phyloP scores from a whole-genome alignment of 2,888 invertebrate genomes.

The Scrobipalpa atriplicella region DNA sequence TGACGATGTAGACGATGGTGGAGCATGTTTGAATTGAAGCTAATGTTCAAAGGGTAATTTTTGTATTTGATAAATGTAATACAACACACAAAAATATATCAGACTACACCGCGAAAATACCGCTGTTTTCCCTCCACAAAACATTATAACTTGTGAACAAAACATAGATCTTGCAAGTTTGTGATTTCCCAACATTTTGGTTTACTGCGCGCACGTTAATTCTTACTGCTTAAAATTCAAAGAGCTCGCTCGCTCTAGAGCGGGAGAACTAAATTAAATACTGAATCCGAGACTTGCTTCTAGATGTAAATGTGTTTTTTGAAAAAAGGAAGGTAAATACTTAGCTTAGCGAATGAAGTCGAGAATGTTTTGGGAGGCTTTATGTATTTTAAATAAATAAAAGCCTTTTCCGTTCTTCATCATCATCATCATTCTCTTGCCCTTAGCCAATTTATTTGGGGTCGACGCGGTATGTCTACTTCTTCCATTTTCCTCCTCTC shows the following conservation, averaged over 20 bases:
- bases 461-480: too few species aligned
- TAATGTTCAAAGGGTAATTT: too few species aligned
- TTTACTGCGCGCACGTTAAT: constrained; percentile 51
- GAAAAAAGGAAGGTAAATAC: constrained; percentile 38
- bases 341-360: constrained; percentile 27
- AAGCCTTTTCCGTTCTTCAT: too few species aligned
- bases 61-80: not conserved
- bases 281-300: constrained; percentile 44
- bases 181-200: constrained; percentile 46
- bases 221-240: constrained; percentile 57
- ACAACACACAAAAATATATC: not conserved
- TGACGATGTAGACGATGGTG: too few species aligned
- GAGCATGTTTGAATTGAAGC: too few species aligned
- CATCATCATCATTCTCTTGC: too few species aligned
- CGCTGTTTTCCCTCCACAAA: not conserved
- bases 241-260: constrained; percentile 50
- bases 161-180: constrained; percentile 38
- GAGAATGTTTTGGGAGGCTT: constrained; percentile 5
- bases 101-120: not conserved
- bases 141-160: constrained; percentile 3
- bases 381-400: constrained; percentile 11
- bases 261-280: constrained; percentile 58
- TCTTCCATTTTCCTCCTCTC: too few species aligned
- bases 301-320: constrained; percentile 53
- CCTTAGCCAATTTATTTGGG: too few species aligned